Percentiles rank a stretch among this genome's conserved stretches.
These are phyloP conservation scores for Syrrhaptes paradoxus DNA, from an alignment of 2,113 vertebrate genomes.

Conservation along the genomic window DNA sequence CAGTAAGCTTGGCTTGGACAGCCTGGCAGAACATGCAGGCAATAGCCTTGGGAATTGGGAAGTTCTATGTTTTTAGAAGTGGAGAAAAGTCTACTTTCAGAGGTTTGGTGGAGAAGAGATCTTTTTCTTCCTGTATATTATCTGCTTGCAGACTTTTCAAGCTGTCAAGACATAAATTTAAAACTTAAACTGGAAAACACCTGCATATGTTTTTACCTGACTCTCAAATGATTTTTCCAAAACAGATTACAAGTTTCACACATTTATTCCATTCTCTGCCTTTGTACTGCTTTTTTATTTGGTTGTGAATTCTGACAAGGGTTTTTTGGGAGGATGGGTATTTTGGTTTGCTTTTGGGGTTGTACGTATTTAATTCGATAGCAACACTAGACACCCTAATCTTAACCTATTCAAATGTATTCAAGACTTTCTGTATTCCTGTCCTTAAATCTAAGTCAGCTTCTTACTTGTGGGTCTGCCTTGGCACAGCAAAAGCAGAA, in stretches of 20 bases:
- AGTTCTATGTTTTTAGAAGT: neutral
- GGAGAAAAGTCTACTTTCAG: neutral
- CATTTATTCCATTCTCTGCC: neutral
- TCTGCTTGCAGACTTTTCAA: neutral
- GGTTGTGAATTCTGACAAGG: neutral
- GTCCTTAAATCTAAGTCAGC: neutral
- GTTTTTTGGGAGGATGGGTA: neutral
- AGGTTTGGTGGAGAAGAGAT: neutral
- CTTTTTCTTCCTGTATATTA: neutral
- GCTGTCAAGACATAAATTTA: neutral
- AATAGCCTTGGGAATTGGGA: neutral
- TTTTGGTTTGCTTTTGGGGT: neutral
- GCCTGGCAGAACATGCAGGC: neutral
- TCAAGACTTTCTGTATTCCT: neutral
- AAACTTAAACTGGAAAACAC: neutral
- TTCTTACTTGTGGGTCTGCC: neutral
- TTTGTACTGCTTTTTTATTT: neutral
- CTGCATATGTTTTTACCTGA: neutral
- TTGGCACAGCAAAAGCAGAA: neutral
- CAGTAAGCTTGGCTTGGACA: neutral
- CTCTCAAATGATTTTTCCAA: neutral
- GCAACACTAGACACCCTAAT: neutral
- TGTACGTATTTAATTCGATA: neutral
- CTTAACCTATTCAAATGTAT: neutral
- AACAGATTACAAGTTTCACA: neutral